phyloP scores from a whole-genome alignment of 1,140 invertebrate genomes.

The Heliconius hermathena region DNA sequence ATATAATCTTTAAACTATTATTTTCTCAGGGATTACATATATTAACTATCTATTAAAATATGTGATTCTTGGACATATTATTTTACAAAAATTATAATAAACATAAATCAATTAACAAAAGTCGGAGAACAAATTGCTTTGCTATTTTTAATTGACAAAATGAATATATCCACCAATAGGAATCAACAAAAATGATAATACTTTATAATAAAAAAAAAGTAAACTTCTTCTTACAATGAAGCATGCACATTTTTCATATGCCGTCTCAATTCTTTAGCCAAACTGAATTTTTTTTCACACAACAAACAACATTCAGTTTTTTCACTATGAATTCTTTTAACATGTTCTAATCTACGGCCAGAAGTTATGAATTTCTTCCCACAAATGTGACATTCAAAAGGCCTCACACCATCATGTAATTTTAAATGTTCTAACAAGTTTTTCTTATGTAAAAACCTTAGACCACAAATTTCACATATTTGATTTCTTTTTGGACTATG shows the following conservation, averaged over 20 bases:
- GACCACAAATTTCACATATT: constrained; percentile 62
- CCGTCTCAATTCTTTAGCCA: constrained; percentile 59
- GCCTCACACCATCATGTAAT: constrained; percentile 53
- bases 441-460: constrained; percentile 53
- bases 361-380: constrained; percentile 56
- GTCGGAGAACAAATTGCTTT: too few relatives aligned
- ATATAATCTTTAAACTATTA: too few relatives aligned
- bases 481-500: constrained; percentile 52
- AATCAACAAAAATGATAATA: too few relatives aligned
- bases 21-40: too few relatives aligned
- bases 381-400: constrained; percentile 61
- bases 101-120: too few relatives aligned
- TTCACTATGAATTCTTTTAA: constrained; percentile 58
- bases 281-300: constrained; percentile 62
- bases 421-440: constrained; percentile 60
- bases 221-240: constrained; percentile 9
- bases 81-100: too few relatives aligned
- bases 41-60: too few relatives aligned
- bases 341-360: constrained; percentile 59
- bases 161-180: too few relatives aligned
- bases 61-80: too few relatives aligned
- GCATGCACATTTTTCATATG: constrained; percentile 60
- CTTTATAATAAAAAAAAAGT: too few relatives aligned
- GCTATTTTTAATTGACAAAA: too few relatives aligned
- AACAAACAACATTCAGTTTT: constrained; percentile 52